These are phyloP conservation scores for Xenops minutus DNA, from an alignment of 2,797 vertebrate species.

Conservation along the genomic window DNA sequence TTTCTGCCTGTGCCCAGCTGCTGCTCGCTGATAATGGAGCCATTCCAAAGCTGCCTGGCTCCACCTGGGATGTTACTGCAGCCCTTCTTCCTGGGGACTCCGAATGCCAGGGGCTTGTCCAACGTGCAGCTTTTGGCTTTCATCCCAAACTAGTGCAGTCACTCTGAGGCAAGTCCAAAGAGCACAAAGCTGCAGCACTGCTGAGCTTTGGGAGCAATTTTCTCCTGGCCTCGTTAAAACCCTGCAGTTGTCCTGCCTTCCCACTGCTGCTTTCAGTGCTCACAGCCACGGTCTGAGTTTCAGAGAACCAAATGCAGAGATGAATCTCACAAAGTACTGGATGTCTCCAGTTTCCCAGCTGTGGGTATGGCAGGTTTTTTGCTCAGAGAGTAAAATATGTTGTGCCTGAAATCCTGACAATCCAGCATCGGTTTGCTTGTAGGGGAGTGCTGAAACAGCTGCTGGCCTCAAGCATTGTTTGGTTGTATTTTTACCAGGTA, in stretches of 20 bases:
- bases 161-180: not conserved
- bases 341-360: not conserved
- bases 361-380: not conserved
- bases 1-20: not conserved
- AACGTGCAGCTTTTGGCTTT: not conserved
- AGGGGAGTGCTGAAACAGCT: not conserved
- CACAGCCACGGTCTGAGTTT: not conserved
- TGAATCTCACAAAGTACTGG: not conserved
- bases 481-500: not conserved
- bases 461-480: not conserved
- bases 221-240: not conserved
- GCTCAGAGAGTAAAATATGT: not conserved
- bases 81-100: not conserved
- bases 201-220: not conserved
- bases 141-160: accelerated
- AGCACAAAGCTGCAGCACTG: not conserved
- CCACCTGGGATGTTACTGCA: not conserved
- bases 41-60: not conserved
- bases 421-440: not conserved
- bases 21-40: not conserved
- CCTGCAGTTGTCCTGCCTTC: not conserved
- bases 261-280: not conserved
- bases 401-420: not conserved
- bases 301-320: not conserved
- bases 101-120: not conserved